These are phyloP conservation scores for Cavia aperea DNA, from an alignment of 2,113 vertebrate species.

Conservation along the genomic window DNA sequence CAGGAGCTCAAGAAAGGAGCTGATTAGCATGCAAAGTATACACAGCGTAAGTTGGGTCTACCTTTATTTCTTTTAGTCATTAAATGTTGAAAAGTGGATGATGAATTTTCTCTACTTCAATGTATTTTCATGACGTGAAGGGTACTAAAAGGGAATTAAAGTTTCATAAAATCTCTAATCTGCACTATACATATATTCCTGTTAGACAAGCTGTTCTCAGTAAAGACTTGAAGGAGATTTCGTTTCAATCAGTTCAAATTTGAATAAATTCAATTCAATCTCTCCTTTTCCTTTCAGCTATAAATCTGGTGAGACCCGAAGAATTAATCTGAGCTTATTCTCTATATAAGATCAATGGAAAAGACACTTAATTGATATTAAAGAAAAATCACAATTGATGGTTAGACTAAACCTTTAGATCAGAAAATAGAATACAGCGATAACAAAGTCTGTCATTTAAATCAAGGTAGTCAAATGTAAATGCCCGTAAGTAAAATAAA, in stretches of 20 bases:
- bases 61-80: slow-evolving; percentile 43
- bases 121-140: slow-evolving; percentile 44
- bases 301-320: slow-evolving; percentile 14
- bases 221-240: not conserved
- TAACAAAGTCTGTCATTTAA: slow-evolving; percentile 4
- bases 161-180: slow-evolving; percentile 56
- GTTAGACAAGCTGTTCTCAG: slow-evolving; percentile 43
- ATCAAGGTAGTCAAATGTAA: not conserved
- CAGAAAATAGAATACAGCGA: slow-evolving; percentile 5
- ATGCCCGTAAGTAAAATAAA: not conserved
- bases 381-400: not conserved
- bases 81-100: slow-evolving; percentile 35
- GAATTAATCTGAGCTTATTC: slow-evolving; percentile 16
- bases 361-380: slow-evolving; percentile 20
- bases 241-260: slow-evolving; percentile 42
- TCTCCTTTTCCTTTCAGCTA: not conserved
- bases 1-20: not conserved
- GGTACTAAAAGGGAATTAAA: slow-evolving; percentile 55
- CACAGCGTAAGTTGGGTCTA: not conserved
- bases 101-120: slow-evolving; percentile 41
- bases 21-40: not conserved
- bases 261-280: slow-evolving; percentile 46
- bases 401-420: not conserved
- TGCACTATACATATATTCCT: slow-evolving; percentile 30
- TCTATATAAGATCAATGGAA: not conserved